Conservation (phyloP, 2,113 vertebrate genomes). For the Cololabis saira region DNA sequence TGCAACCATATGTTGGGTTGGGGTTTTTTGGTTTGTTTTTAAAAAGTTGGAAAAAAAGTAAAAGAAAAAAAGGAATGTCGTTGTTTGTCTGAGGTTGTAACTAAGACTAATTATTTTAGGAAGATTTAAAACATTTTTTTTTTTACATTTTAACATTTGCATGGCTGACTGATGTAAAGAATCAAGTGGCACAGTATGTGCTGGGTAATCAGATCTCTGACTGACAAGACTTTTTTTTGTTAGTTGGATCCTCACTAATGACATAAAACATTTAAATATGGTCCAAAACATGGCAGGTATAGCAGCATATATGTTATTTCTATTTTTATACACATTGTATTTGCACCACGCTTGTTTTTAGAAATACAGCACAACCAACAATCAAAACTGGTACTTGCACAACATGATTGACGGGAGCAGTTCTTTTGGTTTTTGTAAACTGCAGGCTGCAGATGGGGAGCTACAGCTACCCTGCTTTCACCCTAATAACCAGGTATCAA, state of each 20-base stretch:
- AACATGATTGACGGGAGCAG: not conserved
- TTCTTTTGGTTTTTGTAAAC: conserved; percentile 5
- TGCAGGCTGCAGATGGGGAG: conserved; percentile 26
- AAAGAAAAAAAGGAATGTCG: too few species aligned
- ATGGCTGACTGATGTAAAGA: too few species aligned
- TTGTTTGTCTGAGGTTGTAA: too few species aligned
- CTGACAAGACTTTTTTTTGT: not conserved
- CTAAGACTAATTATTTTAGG: too few species aligned
- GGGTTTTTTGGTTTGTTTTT: too few species aligned
- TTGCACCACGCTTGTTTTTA: not conserved
- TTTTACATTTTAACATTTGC: too few species aligned
- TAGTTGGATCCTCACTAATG: not conserved
- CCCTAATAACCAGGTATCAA: conserved; percentile 64
- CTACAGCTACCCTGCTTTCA: conserved; percentile 36
- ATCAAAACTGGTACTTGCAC: not conserved
- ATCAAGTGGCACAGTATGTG: too few species aligned
- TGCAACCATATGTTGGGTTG: too few species aligned
- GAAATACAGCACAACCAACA: not conserved
- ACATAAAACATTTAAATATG: not conserved
- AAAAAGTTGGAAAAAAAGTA: too few species aligned
- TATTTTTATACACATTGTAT: not conserved
- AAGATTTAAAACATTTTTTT: too few species aligned
- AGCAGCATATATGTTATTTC: not conserved
- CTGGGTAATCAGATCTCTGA: not conserved
- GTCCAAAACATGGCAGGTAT: not conserved